A percentile compares a stretch with the other conserved stretches of the same genome.
These are phyloP conservation scores for Ramphastos sulfuratus DNA, from an alignment of 2,113 vertebrate genomes.

Conservation along the genomic window DNA sequence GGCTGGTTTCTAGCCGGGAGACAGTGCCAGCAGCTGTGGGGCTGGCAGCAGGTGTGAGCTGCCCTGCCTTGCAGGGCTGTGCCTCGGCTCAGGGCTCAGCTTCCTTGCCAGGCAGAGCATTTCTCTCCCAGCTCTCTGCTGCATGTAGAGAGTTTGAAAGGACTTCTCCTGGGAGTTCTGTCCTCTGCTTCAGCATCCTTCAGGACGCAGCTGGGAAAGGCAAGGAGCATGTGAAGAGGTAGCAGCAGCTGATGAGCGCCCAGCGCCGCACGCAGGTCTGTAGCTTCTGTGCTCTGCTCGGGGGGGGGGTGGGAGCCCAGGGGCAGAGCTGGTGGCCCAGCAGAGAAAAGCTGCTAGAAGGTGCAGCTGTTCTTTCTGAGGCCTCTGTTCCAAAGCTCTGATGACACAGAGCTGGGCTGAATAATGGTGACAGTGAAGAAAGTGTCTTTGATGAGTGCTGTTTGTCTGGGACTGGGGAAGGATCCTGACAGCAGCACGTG, in stretches of 20 bases:
- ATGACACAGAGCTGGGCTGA: neutral
- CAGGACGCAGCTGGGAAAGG: neutral
- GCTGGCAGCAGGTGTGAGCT: neutral
- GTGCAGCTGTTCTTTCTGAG: neutral
- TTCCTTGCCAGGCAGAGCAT: neutral
- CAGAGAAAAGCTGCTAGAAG: neutral
- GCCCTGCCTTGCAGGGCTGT: neutral
- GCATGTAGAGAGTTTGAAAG: rapidly evolving
- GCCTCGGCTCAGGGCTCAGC: neutral
- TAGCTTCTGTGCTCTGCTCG: neutral
- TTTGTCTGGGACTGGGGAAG: neutral
- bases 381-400: neutral
- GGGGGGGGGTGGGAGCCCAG: neutral
- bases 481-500: neutral
- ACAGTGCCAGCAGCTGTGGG: neutral
- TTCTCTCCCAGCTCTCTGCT: neutral
- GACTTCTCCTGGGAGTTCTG: neutral
- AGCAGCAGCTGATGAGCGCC: neutral
- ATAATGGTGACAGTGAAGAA: neutral
- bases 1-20: neutral
- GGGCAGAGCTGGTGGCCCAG: neutral
- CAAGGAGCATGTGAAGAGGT: neutral
- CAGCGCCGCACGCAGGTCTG: neutral
- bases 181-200: neutral
- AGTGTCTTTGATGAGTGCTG: neutral